phyloP scores from a whole-genome alignment of 2,888 invertebrate species.

The Cetonia aurata region DNA sequence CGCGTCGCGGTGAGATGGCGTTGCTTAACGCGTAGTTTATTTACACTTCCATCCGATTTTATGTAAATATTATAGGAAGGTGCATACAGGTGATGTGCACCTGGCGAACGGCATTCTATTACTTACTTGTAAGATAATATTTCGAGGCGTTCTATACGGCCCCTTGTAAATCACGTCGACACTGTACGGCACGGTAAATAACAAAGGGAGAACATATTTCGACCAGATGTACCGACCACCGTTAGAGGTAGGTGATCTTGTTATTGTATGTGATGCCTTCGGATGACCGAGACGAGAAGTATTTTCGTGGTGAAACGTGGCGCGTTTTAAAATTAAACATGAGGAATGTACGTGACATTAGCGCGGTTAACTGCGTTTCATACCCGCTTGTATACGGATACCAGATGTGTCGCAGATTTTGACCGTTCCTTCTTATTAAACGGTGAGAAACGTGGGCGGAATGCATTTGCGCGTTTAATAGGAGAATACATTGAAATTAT shows the following conservation, averaged over 20 bases:
- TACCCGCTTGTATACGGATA: conserved; percentile 3
- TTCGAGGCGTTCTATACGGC: conserved; percentile 2
- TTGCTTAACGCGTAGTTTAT: neutral
- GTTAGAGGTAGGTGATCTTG: conserved; percentile 4
- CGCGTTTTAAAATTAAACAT: conserved; percentile 38
- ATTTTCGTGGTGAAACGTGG: conserved; percentile 25
- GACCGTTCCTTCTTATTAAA: no score
- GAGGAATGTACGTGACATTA: conserved; percentile 37
- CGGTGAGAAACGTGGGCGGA: no score
- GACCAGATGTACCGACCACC: conserved; percentile 5
- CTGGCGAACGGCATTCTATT: conserved; percentile 14
- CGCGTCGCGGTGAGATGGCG: neutral
- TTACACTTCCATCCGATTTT: conserved; percentile 9
- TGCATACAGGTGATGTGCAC: conserved; percentile 25
- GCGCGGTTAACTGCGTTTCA: conserved; percentile 27
- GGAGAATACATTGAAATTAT: no score
- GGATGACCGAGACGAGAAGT: conserved; percentile 24
- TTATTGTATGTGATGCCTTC: neutral
- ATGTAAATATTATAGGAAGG: conserved; percentile 27
- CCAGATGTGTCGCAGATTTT: conserved; percentile 44
- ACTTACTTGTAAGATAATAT: no score
- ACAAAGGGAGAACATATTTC: conserved; percentile 13
- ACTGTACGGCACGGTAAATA: neutral
- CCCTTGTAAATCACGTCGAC: neutral
- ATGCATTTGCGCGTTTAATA: no score